These are phyloP conservation scores for Jacana jacana DNA, from an alignment of 2,113 vertebrate species.

Conservation along the genomic window DNA sequence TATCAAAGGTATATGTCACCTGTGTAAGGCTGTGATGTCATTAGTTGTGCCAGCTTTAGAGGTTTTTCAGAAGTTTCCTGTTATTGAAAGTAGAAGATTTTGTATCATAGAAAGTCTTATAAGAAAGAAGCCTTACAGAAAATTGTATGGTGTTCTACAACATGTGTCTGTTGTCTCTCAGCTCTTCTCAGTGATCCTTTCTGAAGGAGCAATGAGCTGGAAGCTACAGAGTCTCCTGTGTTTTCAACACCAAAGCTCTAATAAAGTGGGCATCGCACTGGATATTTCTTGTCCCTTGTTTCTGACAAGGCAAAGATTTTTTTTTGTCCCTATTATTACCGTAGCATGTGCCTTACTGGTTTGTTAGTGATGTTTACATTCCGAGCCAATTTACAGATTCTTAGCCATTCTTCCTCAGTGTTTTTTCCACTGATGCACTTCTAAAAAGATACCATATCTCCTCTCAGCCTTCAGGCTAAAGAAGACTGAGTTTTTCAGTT, in stretches of 20 bases:
- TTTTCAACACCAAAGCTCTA: background rate
- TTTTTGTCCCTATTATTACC: background rate
- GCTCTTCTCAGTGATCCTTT: background rate
- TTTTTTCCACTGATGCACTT: slow-evolving; percentile 2
- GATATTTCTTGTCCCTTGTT: background rate
- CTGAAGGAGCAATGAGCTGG: background rate
- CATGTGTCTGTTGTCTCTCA: background rate
- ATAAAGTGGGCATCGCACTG: background rate
- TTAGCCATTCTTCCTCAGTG: background rate
- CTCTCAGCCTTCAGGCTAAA: slow-evolving; percentile 19
- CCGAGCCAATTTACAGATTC: background rate
- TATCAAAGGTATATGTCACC: background rate
- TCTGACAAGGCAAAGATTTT: background rate
- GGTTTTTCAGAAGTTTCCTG: background rate
- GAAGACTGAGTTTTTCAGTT: background rate
- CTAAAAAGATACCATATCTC: background rate
- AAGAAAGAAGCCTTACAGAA: background rate
- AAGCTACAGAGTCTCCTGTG: background rate
- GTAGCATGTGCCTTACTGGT: background rate
- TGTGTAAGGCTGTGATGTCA: background rate
- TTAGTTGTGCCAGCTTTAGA: background rate
- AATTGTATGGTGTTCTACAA: background rate
- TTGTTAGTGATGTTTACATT: background rate
- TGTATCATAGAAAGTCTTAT: background rate
- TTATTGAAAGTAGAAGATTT: background rate